These are phyloP conservation scores for Pectinophora gossypiella DNA, from an alignment of 1,140 invertebrate genomes.

Conservation along the genomic window DNA sequence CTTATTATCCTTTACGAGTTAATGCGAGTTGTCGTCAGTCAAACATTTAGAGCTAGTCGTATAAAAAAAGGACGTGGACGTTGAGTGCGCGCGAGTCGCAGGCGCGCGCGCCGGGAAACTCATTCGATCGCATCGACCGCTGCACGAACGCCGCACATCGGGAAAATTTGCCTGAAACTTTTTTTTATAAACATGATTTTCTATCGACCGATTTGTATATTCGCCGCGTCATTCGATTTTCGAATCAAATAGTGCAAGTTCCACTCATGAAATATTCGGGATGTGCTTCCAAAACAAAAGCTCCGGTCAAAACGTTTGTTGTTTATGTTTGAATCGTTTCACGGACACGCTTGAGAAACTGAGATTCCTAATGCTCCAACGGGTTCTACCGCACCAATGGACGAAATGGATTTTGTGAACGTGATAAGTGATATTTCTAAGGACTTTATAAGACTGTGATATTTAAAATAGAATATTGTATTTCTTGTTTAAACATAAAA, in stretches of 20 bases:
- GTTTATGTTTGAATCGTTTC: conserved; percentile 20
- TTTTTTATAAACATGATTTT: conserved; percentile 8
- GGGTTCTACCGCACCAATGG: conserved; percentile 22
- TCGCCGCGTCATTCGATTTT: conserved; percentile 12
- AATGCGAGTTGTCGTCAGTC: conserved; percentile 57
- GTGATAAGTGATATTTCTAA: conserved; percentile 14
- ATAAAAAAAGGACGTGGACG: conserved; percentile 67
- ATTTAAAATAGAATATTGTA: background rate
- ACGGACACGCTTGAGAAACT: conserved; percentile 30
- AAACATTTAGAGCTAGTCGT: conserved; percentile 63
- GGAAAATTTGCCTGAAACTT: conserved; percentile 37
- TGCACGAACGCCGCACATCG: conserved; percentile 49
- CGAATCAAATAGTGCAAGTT: conserved; percentile 7
- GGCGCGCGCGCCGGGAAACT: conserved; percentile 61
- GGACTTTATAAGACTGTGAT: conserved; percentile 13
- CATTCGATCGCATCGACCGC: conserved; percentile 55
- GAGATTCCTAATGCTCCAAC: conserved; percentile 28
- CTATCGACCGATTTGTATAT: conserved; percentile 7
- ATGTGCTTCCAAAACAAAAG: conserved; percentile 26
- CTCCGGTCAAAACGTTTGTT: conserved; percentile 19
- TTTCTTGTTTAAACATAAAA: background rate
- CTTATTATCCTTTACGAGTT: conserved; percentile 71
- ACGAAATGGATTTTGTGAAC: conserved; percentile 39
- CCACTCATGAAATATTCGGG: conserved; percentile 15
- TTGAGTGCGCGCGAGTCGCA: conserved; percentile 34